phyloP scores from a whole-genome alignment of 2,113 vertebrate species.

The Marcusenius ussheri region DNA sequence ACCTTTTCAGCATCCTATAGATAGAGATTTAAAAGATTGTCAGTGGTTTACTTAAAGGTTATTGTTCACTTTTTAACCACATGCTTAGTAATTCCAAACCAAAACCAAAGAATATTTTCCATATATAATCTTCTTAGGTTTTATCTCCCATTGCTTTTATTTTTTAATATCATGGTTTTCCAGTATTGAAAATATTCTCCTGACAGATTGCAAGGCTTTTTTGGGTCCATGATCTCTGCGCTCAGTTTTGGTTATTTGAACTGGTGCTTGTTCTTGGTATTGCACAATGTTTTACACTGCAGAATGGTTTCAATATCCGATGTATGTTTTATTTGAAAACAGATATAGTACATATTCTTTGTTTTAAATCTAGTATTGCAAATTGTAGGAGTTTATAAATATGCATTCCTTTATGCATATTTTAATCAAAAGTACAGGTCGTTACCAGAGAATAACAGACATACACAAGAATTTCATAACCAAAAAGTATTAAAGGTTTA shows the following conservation, averaged over 20 bases:
- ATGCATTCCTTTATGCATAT: neutral
- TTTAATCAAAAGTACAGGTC: neutral
- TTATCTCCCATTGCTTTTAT: neutral
- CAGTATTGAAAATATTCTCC: neutral
- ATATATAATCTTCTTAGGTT: neutral
- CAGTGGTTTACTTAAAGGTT: neutral
- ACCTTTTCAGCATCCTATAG: neutral
- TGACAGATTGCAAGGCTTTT: neutral
- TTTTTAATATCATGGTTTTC: neutral
- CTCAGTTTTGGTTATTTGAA: neutral
- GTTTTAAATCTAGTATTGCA: neutral
- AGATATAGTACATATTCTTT: neutral
- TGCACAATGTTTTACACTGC: neutral
- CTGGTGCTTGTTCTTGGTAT: neutral
- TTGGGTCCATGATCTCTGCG: neutral
- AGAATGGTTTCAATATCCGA: neutral
- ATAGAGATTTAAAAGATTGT: neutral
- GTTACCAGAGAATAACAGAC: neutral
- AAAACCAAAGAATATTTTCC: neutral
- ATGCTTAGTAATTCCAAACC: neutral
- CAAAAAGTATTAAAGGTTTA: neutral
- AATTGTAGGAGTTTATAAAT: neutral
- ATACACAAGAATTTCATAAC: neutral
- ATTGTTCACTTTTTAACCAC: neutral
- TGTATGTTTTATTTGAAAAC: neutral